A percentile compares a stretch with the other conserved stretches of the same genome.
Conservation (phyloP, 2,113 vertebrate species). For the Thalassarche chlororhynchos region DNA sequence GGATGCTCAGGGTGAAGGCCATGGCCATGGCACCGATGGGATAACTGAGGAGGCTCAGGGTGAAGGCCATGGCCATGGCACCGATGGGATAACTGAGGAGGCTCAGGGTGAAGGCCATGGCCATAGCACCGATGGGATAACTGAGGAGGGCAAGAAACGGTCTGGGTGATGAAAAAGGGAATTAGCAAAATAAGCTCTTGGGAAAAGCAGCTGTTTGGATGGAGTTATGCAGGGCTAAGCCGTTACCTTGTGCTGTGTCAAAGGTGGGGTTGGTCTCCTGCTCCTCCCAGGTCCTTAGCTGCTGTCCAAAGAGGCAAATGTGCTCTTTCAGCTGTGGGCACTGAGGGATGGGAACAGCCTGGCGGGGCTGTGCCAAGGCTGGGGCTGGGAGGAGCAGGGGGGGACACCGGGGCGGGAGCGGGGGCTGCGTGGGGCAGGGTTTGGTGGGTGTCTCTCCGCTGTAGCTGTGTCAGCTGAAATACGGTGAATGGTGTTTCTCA, state of each 20-base stretch:
- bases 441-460: neutral
- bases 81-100: neutral
- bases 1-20: neutral
- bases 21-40: accelerated
- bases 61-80: neutral
- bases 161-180: neutral
- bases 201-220: neutral
- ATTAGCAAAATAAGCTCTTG: neutral
- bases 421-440: too few relatives aligned
- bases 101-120: too few relatives aligned
- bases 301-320: neutral
- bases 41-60: neutral
- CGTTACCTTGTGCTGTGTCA: neutral
- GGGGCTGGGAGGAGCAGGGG: neutral
- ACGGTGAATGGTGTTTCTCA: accelerated
- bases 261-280: accelerated
- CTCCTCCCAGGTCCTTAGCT: neutral
- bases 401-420: accelerated
- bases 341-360: neutral
- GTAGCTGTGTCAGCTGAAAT: neutral
- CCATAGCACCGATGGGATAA: neutral
- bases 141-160: neutral
- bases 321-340: neutral
- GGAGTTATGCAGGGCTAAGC: neutral
- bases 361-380: neutral